These are phyloP conservation scores for Anguilla anguilla DNA, from an alignment of 2,797 vertebrate genomes.

Conservation along the genomic window DNA sequence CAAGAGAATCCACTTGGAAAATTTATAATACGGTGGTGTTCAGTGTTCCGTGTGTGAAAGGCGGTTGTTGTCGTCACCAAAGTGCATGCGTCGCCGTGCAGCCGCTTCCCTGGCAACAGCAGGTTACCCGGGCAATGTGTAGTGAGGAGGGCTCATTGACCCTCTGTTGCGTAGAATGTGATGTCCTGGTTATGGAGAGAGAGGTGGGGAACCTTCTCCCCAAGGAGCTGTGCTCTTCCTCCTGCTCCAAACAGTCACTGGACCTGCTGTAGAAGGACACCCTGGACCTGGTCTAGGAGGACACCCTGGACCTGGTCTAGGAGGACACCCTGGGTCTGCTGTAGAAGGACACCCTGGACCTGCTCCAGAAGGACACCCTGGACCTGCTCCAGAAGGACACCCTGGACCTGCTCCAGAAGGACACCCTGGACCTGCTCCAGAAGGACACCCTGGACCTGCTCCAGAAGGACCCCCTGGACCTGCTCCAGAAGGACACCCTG, in stretches of 20 bases:
- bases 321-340: background rate
- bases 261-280: background rate
- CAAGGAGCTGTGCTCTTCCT: background rate
- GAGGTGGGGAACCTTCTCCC: background rate
- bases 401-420: no score
- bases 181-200: constrained; percentile 32
- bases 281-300: background rate
- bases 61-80: constrained; percentile 7
- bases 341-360: no score
- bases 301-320: no score
- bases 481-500: background rate
- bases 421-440: background rate
- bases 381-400: no score
- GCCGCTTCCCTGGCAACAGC: constrained; percentile 57
- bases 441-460: no score
- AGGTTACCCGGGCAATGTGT: constrained; percentile 45
- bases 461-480: no score
- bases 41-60: background rate
- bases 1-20: background rate
- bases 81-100: constrained; percentile 41
- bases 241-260: background rate
- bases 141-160: constrained; percentile 34
- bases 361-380: no score
- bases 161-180: constrained; percentile 17
- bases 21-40: background rate